These are phyloP conservation scores for Emmelina monodactyla DNA, from an alignment of 2,888 invertebrate genomes.

Conservation along the genomic window DNA sequence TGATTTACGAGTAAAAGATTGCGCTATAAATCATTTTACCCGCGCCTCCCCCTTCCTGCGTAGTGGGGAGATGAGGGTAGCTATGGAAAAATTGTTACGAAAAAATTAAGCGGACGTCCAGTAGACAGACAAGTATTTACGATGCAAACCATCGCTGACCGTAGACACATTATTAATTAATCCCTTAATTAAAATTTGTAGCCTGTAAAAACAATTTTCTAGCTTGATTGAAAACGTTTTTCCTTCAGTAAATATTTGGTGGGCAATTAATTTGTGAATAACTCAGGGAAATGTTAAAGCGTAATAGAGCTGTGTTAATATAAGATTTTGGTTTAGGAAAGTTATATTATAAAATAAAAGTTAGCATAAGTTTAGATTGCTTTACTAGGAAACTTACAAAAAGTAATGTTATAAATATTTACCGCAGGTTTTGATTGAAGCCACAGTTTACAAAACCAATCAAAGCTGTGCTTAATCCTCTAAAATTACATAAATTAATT, in stretches of 20 bases:
- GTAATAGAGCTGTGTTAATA: no score
- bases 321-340: no score
- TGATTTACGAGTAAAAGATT: conserved; percentile 60
- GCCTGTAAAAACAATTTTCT: conserved; percentile 12
- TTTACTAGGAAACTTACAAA: no score
- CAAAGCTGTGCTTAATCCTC: no score
- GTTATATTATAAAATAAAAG: no score
- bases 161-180: conserved; percentile 35
- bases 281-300: no score
- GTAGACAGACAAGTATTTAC: conserved; percentile 31
- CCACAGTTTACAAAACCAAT: no score
- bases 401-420: no score
- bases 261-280: not conserved
- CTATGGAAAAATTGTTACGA: conserved; percentile 32
- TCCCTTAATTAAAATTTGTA: conserved; percentile 31
- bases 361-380: no score
- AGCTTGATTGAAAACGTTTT: not conserved
- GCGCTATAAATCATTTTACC: conserved; percentile 45
- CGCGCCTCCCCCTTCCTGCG: conserved; percentile 23
- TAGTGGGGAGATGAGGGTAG: no score
- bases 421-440: no score
- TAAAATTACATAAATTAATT: no score
- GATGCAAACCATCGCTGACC: conserved; percentile 19
- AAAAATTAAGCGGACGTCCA: conserved; percentile 24
- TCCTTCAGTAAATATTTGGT: not conserved